These are phyloP conservation scores for Melanerpes aurifrons DNA, from an alignment of 2,113 vertebrate species.

Conservation along the genomic window DNA sequence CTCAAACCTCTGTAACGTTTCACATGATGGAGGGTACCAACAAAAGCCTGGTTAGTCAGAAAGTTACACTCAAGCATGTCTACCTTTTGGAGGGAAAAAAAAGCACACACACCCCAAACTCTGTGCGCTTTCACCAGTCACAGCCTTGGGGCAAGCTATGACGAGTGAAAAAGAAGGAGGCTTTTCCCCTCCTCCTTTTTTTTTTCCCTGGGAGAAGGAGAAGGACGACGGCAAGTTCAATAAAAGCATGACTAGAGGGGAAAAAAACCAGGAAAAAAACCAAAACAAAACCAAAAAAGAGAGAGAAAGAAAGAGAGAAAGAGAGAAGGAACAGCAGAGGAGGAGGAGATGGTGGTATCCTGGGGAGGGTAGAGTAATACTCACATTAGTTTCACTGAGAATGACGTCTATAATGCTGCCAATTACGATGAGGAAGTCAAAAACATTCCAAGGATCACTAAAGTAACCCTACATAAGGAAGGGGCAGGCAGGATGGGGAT, in stretches of 20 bases:
- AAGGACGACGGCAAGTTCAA: constrained; percentile 80
- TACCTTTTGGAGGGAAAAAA: constrained; percentile 70
- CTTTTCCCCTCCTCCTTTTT: constrained; percentile 72
- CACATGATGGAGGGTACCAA: constrained; percentile 77
- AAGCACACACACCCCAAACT: constrained; percentile 74
- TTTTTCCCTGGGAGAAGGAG: constrained; percentile 78
- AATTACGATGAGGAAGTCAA: constrained; percentile 99
- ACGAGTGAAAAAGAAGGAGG: constrained; percentile 80
- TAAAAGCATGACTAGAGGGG: constrained; percentile 78
- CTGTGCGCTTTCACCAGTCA: constrained; percentile 71
- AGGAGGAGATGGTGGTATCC: constrained; percentile 73
- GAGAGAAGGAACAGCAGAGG: constrained; percentile 68
- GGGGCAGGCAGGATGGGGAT: constrained; percentile 91
- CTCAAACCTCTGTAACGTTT: constrained; percentile 77
- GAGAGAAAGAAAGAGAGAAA: constrained; percentile 68
- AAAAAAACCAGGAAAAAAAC: constrained; percentile 16
- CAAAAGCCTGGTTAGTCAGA: constrained; percentile 81
- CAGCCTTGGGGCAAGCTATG: constrained; percentile 68
- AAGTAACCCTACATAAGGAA: constrained; percentile 99
- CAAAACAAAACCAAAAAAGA: constrained; percentile 49
- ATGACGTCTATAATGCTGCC: constrained; percentile 99
- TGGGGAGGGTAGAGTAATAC: constrained; percentile 88
- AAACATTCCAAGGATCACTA: constrained; percentile 99
- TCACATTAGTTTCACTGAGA: constrained; percentile 99
- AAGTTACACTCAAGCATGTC: constrained; percentile 68